Percentiles rank a stretch among this genome's conserved stretches.
These are phyloP conservation scores for Oligia strigilis DNA, from an alignment of 2,888 invertebrate genomes.

Conservation along the genomic window DNA sequence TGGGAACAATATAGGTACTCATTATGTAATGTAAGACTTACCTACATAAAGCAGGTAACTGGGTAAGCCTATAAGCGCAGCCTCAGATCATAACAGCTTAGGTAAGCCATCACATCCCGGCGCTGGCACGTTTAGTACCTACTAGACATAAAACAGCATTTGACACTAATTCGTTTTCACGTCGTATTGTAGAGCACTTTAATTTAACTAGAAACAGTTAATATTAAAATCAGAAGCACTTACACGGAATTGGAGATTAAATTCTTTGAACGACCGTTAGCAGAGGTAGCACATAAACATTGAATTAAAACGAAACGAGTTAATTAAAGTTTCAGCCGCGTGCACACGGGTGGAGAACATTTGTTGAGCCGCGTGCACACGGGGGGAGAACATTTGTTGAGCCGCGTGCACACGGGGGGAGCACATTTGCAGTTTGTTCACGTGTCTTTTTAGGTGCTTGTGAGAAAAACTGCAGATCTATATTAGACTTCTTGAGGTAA, in stretches of 20 bases:
- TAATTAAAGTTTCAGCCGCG: conserved; percentile 23
- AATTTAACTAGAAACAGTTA: conserved; percentile 20
- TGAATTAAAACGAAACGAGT: conserved; percentile 21
- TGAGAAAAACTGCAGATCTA: background rate
- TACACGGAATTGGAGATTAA: conserved; percentile 28
- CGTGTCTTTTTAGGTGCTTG: background rate
- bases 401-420: too few species aligned
- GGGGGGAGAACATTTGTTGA: too few species aligned
- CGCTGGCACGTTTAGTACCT: background rate
- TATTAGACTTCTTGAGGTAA: background rate
- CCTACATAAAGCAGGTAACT: background rate
- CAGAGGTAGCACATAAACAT: conserved; percentile 26
- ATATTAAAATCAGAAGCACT: conserved; percentile 48
- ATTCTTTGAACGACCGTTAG: conserved; percentile 29
- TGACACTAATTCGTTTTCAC: conserved; percentile 24
- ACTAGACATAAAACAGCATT: background rate
- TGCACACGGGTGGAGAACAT: conserved; percentile 6
- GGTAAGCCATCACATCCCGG: background rate
- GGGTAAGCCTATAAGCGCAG: background rate
- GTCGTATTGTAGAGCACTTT: conserved; percentile 10
- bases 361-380: background rate
- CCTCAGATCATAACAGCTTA: background rate
- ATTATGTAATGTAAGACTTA: background rate
- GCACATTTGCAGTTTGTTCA: conserved; percentile 4
- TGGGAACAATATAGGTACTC: background rate